Conservation (phyloP, 2,113 vertebrate species). For the Zingel zingel region DNA sequence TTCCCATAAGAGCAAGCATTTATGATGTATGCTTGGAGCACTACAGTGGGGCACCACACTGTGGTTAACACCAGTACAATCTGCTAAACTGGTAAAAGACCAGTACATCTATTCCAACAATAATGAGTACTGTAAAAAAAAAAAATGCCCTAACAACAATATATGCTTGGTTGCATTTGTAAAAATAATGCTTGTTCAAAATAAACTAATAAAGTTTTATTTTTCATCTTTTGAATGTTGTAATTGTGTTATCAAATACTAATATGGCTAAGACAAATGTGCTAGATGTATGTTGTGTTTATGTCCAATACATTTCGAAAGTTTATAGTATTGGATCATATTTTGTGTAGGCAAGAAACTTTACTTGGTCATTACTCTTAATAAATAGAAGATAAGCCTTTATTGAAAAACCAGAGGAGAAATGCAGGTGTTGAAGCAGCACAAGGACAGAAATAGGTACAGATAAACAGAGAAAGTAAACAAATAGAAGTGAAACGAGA, state of each 20-base stretch:
- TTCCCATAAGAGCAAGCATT: too few relatives aligned
- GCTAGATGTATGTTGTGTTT: not conserved
- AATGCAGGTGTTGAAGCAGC: not conserved
- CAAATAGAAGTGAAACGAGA: not conserved
- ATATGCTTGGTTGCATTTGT: constrained; percentile 8
- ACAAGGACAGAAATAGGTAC: not conserved
- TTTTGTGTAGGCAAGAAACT: not conserved
- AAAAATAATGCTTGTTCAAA: constrained; percentile 37
- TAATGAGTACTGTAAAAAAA: not conserved
- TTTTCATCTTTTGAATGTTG: constrained; percentile 32
- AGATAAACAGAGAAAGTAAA: not conserved
- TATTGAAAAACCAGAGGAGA: not conserved
- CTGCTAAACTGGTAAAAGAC: not conserved
- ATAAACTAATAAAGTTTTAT: constrained; percentile 59
- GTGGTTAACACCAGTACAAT: not conserved
- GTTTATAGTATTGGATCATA: not conserved
- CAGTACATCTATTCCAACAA: constrained; percentile 5
- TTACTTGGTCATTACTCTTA: not conserved
- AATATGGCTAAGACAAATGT: not conserved
- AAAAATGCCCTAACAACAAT: not conserved
- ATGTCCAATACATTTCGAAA: not conserved
- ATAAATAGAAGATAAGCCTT: not conserved
- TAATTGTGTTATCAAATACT: constrained; percentile 6
- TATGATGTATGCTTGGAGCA: not conserved
- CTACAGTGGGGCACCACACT: not conserved